Evolutionary conservation across 1,140 invertebrate genomes (phyloP), one percentile per base, ranked within the genome.

Genomic region (Drosophila dunni): DNA sequence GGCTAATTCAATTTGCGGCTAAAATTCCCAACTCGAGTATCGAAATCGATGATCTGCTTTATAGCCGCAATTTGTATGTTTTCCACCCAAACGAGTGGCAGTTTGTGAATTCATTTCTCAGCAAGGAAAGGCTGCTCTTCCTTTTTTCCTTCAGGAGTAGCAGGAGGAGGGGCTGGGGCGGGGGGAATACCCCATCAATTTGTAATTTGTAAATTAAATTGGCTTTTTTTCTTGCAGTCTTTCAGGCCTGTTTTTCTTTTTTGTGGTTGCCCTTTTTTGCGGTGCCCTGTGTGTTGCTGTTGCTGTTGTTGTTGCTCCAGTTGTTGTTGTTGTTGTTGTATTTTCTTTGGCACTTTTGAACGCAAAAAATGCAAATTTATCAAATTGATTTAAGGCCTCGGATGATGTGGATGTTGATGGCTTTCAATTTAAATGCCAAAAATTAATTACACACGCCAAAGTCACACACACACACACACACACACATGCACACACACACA

Each of bases 191-290:
- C 81, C 73, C 81, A 85, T 81, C 79, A 88, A 82, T 78, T 85
- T 85, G 82, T 85, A 79, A 86, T 88, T 86, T 86, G 82, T 88
- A 88, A 88, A 86, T 86, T 73, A 88, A 86, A 86, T 88, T 82
- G 83, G 70, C 64, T 79, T 81, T 75, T 29, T 29, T 29, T 29
- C 24, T 64, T 61, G 40, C 45, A 40, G 53, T 64, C 24, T 29
- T 29, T 6, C 42, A 33, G 68, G 78, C 54, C 38, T 56, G 24
- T 11, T 29, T 29, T 69, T 67, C 58, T 62, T 79, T 71, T 58
- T 70, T 75, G 61, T 56, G 54, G 48, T 63, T 53, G 46, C 42
- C 15, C 42, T 34, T 42, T n/a, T 54, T 54, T 45, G 36, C 7
- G 53, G 38, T 54, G 51, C 29, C 1, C n/a, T 24, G 24, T 51